Evolutionary conservation across 1,140 invertebrate genomes (phyloP), one percentile per base, ranked within the genome.

Genomic region (Dufourea novaeangliae): DNA sequence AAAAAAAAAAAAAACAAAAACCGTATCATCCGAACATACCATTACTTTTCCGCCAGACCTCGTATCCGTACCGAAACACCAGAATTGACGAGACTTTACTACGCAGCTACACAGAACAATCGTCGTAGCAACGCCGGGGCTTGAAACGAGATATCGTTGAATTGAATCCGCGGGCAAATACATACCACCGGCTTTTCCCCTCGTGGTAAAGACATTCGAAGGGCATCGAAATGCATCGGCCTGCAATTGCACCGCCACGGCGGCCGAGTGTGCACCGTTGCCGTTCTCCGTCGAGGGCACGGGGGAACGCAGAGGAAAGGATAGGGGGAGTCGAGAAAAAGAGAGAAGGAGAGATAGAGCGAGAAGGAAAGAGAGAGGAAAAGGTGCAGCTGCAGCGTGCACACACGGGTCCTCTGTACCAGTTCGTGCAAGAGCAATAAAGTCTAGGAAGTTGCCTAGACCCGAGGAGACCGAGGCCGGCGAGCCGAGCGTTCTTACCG

Each of bases 401-500:
- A 67, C 32, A 67, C 71, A n/a, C n/a, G n/a, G 71, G 41, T 52
- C 66, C 71, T n/a, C n/a, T 68, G 71, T 39, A 62, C 54, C 78
- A 69, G 78, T 76, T 76, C 63, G 46, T 75, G 78, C 78, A 74
- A 79, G 72, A 50, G 78, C 72, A 76, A 79, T 76, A 69, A 79
- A 79, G 72, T 79, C 78, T 79, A 79, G 72, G 78, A 68, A 68
- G 78, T 79, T 76, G 72, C 71, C 78, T 79, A 79, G 69, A 71
- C 54, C 39, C 56, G 56, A 71, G 54, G n/a, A n/a, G n/a, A n/a
- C n/a, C 39, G 69, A 50, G 71, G 46, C 62, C 41, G 52, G 32
- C 52, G 62, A 79, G 68, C 41, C 61, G 44, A 61, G 76, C 70
- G 71, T 79, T 76, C 72, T 79, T 79, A 76, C 54, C 78, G 78